Base-by-base conservation (phyloP, 2,797 vertebrate species). In the Gallinago nigripennis region DNA sequence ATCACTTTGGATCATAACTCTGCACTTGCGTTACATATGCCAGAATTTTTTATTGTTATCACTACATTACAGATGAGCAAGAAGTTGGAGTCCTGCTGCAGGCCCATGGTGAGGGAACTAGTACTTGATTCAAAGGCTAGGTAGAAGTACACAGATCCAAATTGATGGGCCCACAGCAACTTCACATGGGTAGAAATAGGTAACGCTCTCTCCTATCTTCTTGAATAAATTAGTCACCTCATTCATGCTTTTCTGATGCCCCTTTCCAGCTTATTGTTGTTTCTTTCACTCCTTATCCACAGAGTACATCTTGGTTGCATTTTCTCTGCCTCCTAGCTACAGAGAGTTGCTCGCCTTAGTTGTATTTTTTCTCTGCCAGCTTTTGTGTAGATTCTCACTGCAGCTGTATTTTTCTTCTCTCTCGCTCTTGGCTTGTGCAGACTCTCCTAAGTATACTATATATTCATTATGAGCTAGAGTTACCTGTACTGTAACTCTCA, bases 401-500 rank as follows among this genome's bases (percentile, higher is more conserved):
- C 65, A 93, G 79, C 65, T 90, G 63, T 86, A 93, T 94, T 91
- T 97, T 96, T 91, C 70, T 79, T 78, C 60, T 87, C 53, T 86
- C 75, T 72, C 0, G 0, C 57, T 96, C 69, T 78, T 72, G 16
- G 41, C 87, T 78, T 88, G 85, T 94, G 85, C 57, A 80, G 95
- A 73, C 95, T 96, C 95, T 96, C 92, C 85, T 86, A 97, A 95
- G 95, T 81, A 96, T 92, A 90, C 83, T 96, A 58, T 90, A 86
- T 96, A 95, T 96, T 96, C 92, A 94, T 97, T 96, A 96, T 85
- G 85, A 94, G 91, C 82, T 86, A 50, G 73, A 91, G 70, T 82
- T 95, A 82, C 88, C 45, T 0, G 4, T 48, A 48, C 78, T 68
- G 64, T 92, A 95, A 82, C 48, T 95, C 68, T 97, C 95, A 88